Base-by-base conservation (phyloP, 2,888 invertebrate species). In the Rhagonycha fulva region DNA sequence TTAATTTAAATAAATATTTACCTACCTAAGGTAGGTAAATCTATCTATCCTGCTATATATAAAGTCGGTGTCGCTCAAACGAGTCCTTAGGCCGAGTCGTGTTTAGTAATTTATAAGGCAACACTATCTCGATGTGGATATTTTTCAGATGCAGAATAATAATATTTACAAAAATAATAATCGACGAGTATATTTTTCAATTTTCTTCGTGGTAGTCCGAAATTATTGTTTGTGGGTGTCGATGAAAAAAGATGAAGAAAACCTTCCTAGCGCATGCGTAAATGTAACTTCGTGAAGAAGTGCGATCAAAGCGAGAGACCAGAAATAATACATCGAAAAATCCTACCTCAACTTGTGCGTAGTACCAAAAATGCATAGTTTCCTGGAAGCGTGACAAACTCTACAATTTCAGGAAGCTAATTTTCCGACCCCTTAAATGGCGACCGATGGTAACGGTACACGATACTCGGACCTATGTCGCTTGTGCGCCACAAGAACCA, bases 401-500 rank as follows among this genome's bases (percentile, higher is more conserved):
- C 47, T 2, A n/a, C n/a, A 47, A n/a, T n/a, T 47, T 47, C 47
- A n/a, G 47, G 47, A 47, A n/a, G 47, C 47, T 3, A n/a, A n/a
- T n/a, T n/a, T 47, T 47, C n/a, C 7, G 47, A 47, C 47, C 47
- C 47, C 3, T n/a, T 47, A 66, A 82, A 86, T 86, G 85, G 85
- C 85, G 71, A 81, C 83, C 60, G 82, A 82, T 62, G 84, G 84
- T 77, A 80, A 82, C 68, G 47, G 47, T 47, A 81, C 83, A 70
- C 83, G 84, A 80, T 85, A 84, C 80, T 85, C 84, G 66, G 87
- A 88, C 82, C 84, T 88, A 76, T 88, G 88, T 79, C 85, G 88
- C 80, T 82, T 88, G 67, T 88, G 88, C 81, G 88, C 87, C 19
- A 83, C 86, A 32, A 88, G 87, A 83, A 87, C 86, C 12, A 85